Evolutionary conservation across 2,113 vertebrate species (phyloP), one percentile per base, ranked within the genome.

Genomic region (Dasyprocta punctata): DNA sequence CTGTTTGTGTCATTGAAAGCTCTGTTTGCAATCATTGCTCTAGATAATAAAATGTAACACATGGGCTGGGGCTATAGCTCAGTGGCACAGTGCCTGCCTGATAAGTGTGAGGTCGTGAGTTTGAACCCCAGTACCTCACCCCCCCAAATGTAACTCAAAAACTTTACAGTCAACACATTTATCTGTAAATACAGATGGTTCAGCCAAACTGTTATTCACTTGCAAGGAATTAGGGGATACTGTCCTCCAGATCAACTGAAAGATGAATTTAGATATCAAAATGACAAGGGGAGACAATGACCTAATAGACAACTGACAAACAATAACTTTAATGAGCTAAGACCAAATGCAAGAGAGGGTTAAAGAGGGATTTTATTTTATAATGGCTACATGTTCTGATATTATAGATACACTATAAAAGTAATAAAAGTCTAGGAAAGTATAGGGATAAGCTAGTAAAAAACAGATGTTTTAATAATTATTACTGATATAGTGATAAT

Each of bases 311-410:
- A 92, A 56, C 69, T 47, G 41, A 22, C 67, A 41, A 98, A 89
- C 1, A 75, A 82, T 65, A 56, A 82, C 11, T 10, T 49, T n/a
- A 86, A 84, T 75, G 26, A 93, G 61, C n/a, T 90, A 86, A 84
- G 30, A 75, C 28, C 10, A 86, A 92, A 3, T 36, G 49, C 77
- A 16, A 78, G 26, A 13, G 28, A 49, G 26, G 19, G 28, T 41
- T 93, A 77, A 81, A 84, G 24, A 92, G 26, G 56, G 12, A 38
- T 58, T 95, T 92, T 88, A 75, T 82, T 90, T 49, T 61, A 17
- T 8, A 88, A 77, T 19, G 36, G 6, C 7, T 71, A 49, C 6
- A 22, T 54, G 60, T 82, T 89, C 49, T 93, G 33, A 67, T 11
- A 41, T 60, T 81, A 4, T 49, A 89, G 14, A 69, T 71, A 33